Evolutionary conservation across 2,888 invertebrate species (phyloP), one percentile per base, ranked within the genome.

Genomic region (Andrena marginata): DNA sequence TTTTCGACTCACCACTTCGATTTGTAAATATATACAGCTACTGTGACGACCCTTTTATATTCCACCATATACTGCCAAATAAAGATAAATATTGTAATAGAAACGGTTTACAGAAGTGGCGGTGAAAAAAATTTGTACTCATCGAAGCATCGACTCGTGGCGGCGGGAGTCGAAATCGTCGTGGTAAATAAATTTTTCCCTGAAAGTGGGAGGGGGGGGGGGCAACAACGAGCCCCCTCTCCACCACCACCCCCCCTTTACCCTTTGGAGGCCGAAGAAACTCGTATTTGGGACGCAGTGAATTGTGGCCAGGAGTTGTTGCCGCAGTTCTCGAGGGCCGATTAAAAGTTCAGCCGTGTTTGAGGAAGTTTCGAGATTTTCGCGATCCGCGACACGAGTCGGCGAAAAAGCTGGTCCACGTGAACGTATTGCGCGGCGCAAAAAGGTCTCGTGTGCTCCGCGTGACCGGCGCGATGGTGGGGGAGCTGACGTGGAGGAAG

Each of bases 271-370:
- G 29, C 16, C 62, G 62, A 33, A 62, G 33, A 42, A 60, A 48
- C 48, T 60, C 48, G 48, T 20, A 49, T 62, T 62, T 33, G 62
- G 56, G 23, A 26, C 31, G 26, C n/a, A 2, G 35, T 20, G 16
- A 42, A 31, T 70, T 62, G 33, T 33, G 62, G 20, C 62, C 33
- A 2, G 33, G 20, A 33, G 42, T 63, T 33, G 63, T 63, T 20
- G 63, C 10, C 42, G 63, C 20, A 63, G 63, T 63, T 63, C 56
- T 20, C 60, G 13, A 7, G 13, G 2, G 16, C 23, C 49, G 62
- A 63, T 71, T 71, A 71, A 71, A 71, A 71, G 71, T 71, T 49
- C 56, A 0, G 8, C 42, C 2, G 8, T 13, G 20, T 29, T 31
- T 16, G 68, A 20, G 16, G 16, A 42, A 69, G 35, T 69, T 56